Base-by-base conservation (phyloP, 2,797 vertebrate species). In the Sparus aurata region DNA sequence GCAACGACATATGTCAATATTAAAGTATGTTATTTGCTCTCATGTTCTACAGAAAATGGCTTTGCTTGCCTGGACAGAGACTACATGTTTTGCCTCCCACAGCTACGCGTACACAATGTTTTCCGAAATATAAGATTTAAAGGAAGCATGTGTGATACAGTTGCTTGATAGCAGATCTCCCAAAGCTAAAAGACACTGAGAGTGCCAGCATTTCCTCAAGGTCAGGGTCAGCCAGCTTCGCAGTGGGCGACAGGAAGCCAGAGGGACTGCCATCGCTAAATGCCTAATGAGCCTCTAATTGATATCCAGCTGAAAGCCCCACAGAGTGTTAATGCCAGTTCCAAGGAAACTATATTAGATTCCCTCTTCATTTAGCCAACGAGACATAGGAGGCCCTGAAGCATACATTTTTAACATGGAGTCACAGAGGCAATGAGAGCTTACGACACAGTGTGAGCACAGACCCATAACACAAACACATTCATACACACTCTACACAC, bases 271-370 rank as follows among this genome's bases (percentile, higher is more conserved):
- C 74, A 53, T 87, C 77, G 75, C 66, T 71, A 82, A 89, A 82
- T 10, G 71, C 79, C 77, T 94, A 94, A 94, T 91, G 89, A 94
- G 92, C 79, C 88, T 83, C 89, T 93, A 94, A 94, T 93, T 95
- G 91, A 92, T 90, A 93, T 94, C 91, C 90, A 87, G 89, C 92
- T 85, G 92, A 89, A 89, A 85, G 54, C 84, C 78, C 87, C 84
- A 82, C 78, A 68, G 86, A 85, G 80, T 78, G 86, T 79, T 87
- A 88, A 87, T 89, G 86, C 77, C 82, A 82, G 13, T 87, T 86
- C 83, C 71, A 66, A 79, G 73, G 73, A 86, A 88, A 82, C 63
- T 67, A 75, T 75, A 83, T 73, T 75, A 80, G 64, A 54, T 79
- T 67, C 54, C 50, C 76, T 81, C 77, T 72, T 82, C 75, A 79